These are phyloP conservation scores for Leptoteleia sp. DNA, from an alignment of 1,140 invertebrate genomes.

Conservation along the genomic window DNA sequence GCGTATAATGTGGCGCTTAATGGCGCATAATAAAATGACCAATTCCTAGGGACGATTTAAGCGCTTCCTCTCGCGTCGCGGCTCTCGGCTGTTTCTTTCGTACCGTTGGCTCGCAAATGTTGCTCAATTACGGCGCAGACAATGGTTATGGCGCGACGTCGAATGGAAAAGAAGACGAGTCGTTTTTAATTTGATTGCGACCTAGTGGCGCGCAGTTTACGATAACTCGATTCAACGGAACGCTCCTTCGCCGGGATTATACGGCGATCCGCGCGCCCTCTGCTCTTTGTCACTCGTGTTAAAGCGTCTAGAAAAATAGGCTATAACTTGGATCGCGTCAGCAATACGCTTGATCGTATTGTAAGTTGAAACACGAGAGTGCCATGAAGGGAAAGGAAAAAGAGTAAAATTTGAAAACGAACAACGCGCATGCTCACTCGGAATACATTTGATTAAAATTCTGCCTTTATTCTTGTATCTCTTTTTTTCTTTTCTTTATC, in stretches of 20 bases:
- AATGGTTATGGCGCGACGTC: constrained; percentile 34
- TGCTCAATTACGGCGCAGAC: constrained; percentile 36
- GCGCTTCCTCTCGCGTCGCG: background rate
- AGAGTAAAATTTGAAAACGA: background rate
- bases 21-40: constrained; percentile 43
- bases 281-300: constrained; percentile 40
- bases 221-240: constrained; percentile 67
- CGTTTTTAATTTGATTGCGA: constrained; percentile 73
- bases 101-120: constrained; percentile 16
- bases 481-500: too few species aligned
- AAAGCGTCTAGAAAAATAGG: constrained; percentile 31
- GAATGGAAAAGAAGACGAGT: constrained; percentile 50
- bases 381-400: background rate
- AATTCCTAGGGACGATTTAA: constrained; percentile 39
- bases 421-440: too few species aligned
- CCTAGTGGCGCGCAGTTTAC: constrained; percentile 69
- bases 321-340: constrained; percentile 35
- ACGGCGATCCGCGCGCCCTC: constrained; percentile 40
- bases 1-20: constrained; percentile 29
- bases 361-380: constrained; percentile 4
- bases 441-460: too few species aligned
- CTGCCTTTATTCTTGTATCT: too few species aligned
- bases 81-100: constrained; percentile 28
- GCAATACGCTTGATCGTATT: constrained; percentile 10
- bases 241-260: constrained; percentile 68